A percentile compares a stretch with the other conserved stretches of the same genome.
phyloP scores from a whole-genome alignment of 2,888 invertebrate genomes.

The Lacanobia wlatinum region DNA sequence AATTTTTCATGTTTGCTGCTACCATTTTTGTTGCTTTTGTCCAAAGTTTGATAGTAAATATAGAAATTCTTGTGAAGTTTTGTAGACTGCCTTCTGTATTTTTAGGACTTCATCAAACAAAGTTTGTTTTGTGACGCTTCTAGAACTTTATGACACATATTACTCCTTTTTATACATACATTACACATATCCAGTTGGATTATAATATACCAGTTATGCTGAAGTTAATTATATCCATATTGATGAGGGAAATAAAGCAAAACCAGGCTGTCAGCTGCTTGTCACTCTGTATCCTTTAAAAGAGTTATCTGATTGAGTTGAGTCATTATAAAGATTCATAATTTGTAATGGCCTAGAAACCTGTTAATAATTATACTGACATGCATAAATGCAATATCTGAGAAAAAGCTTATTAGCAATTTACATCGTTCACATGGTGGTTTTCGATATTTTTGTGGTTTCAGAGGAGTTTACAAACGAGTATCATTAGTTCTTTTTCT shows the following conservation, averaged over 20 bases:
- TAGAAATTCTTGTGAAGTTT: conserved; percentile 64
- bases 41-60: conserved; percentile 65
- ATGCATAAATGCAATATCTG: neutral
- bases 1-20: conserved; percentile 69
- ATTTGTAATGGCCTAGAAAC: conserved; percentile 41
- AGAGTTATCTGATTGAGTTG: conserved; percentile 47
- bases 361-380: conserved; percentile 21
- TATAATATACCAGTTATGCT: conserved; percentile 28
- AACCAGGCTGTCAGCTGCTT: conserved; percentile 45
- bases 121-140: conserved; percentile 22
- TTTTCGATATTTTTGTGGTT: neutral
- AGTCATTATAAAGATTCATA: conserved; percentile 34
- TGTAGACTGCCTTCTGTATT: conserved; percentile 52
- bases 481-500: no score
- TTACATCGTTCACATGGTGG: neutral
- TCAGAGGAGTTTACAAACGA: no score
- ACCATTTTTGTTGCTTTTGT: conserved; percentile 72
- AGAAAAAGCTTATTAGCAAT: neutral
- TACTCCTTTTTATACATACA: neutral
- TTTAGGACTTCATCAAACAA: conserved; percentile 28
- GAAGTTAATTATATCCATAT: conserved; percentile 45
- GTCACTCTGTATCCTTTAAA: conserved; percentile 42
- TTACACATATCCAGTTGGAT: conserved; percentile 12
- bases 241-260: conserved; percentile 45
- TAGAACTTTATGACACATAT: conserved; percentile 9